Percentiles rank a stretch among this genome's conserved stretches.
phyloP scores from a whole-genome alignment of 2,113 vertebrate species.

The Cottus gobio region DNA sequence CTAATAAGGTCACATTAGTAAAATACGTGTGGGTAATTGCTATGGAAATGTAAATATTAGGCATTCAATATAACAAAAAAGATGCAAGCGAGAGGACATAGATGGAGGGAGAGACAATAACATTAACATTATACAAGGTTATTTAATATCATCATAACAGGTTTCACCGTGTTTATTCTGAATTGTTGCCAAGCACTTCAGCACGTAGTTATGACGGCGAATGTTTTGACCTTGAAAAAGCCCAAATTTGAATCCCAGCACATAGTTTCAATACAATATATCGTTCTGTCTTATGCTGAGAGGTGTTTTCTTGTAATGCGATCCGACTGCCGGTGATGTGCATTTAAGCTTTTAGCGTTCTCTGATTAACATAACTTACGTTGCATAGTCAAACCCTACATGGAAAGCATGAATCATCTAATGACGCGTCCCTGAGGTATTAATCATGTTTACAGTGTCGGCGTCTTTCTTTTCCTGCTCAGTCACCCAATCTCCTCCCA shows the following conservation, averaged over 20 bases:
- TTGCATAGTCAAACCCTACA: slow-evolving; percentile 15
- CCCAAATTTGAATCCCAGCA: slow-evolving; percentile 13
- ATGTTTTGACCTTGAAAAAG: slow-evolving; percentile 56
- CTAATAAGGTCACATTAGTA: slow-evolving; percentile 48
- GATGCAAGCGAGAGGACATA: slow-evolving; percentile 10
- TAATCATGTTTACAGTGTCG: slow-evolving; percentile 51
- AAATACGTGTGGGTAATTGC: slow-evolving; percentile 34
- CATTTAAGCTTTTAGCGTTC: slow-evolving; percentile 54
- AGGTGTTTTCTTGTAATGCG: slow-evolving; percentile 20
- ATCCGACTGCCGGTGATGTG: slow-evolving; percentile 37
- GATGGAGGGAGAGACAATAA: neutral
- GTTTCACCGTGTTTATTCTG: slow-evolving; percentile 51
- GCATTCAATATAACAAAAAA: slow-evolving; percentile 29
- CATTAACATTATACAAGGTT: slow-evolving; percentile 33
- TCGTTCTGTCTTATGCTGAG: slow-evolving; percentile 30
- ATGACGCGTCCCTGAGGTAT: slow-evolving; percentile 54
- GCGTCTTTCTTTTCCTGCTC: slow-evolving; percentile 45
- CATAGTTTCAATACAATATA: slow-evolving; percentile 36
- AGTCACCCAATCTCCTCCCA: slow-evolving; percentile 41
- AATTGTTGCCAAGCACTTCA: slow-evolving; percentile 55
- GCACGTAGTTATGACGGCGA: slow-evolving; percentile 46
- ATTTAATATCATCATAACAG: slow-evolving; percentile 47
- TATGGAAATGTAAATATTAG: slow-evolving; percentile 58
- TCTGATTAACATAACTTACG: slow-evolving; percentile 59
- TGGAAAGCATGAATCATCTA: slow-evolving; percentile 60